Evolutionary conservation across 1,140 invertebrate species (phyloP).

Genomic region (Trichoplusia ni): DNA sequence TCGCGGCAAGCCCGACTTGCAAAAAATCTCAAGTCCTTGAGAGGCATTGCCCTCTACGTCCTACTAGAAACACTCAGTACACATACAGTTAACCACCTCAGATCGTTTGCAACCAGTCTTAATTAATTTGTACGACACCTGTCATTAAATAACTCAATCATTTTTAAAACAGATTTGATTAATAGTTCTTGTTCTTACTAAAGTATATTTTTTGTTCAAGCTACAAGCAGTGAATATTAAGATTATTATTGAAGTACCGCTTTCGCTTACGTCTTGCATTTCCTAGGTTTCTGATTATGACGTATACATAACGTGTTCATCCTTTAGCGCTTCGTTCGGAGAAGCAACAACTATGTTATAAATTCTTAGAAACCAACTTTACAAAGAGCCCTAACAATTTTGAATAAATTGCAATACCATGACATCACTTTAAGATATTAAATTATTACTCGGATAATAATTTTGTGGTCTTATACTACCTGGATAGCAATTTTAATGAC

Average conservation of each 20-base stretch:
- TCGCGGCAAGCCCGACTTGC: slow-evolving; percentile 3
- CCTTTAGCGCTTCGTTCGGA: slow-evolving; percentile 7
- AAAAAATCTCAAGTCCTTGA: slow-evolving; percentile 16
- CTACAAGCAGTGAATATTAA: not conserved
- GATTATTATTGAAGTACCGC: not conserved
- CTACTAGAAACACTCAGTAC: not conserved
- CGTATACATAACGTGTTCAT: slow-evolving; percentile 20
- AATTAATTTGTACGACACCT: not conserved
- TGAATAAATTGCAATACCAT: slow-evolving; percentile 7
- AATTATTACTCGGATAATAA: slow-evolving; percentile 20
- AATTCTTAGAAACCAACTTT: slow-evolving; percentile 20
- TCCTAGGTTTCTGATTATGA: slow-evolving; percentile 21
- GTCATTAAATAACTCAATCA: not conserved
- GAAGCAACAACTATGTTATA: slow-evolving; percentile 11
- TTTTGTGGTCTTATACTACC: slow-evolving; percentile 22
- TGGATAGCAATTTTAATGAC: slow-evolving; percentile 26
- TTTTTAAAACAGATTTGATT: no score
- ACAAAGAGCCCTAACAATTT: slow-evolving; percentile 9
- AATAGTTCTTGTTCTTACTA: no score
- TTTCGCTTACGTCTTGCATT: slow-evolving; percentile 15
- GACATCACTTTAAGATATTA: slow-evolving; percentile 20
- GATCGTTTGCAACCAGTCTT: not conserved
- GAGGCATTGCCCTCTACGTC: slow-evolving; percentile 12
- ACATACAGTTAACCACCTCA: not conserved
- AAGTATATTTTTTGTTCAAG: no score